Evolutionary conservation across 2,113 vertebrate genomes (phyloP), one percentile per base, ranked within the genome.

Genomic region (Chaetodon trifascialis): DNA sequence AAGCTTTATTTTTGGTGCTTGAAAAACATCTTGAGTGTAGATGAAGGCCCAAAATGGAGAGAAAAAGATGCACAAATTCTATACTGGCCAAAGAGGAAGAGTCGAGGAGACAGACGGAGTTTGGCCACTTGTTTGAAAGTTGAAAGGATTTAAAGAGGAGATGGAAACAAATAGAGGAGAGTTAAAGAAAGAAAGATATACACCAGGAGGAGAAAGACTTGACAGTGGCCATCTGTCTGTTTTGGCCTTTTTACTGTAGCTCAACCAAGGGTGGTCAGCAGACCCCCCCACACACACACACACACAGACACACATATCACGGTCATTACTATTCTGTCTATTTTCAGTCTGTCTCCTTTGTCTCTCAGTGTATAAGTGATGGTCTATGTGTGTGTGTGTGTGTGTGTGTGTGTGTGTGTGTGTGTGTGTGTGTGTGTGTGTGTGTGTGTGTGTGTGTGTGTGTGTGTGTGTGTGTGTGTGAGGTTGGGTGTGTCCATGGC

Each of bases 201-300:
- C 46, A 88, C 15, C 38, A 21, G 44, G n/a, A 81, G 86, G 58
- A 85, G 65, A 89, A 71, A 2, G 80, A 81, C 77, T 59, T 69
- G 80, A 85, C 82, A 82, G 36, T 72, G 80, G 64, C 86, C 88
- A 89, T 88, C 90, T 93, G 89, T 73, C 87, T 58, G 74, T 73
- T 74, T 76, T 6, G 76, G 75, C 76, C 42, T 58, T 79, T 88
- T 79, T 71, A 83, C 82, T 87, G 80, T 82, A 81, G 79, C 60
- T 71, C 17, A 73, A 19, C 74, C 16, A 42, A 79, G 82, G 83
- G 66, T 67, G 70, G 84, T 76, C 76, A 65, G 68, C 46, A 85
- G 40, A 55, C 54, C 47, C 73, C 64, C 36, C 56, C 47, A 59
- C 21, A 52, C 44, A 84, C 49, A 52, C 46, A 47, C 74, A 66